Conservation (phyloP, 2,113 vertebrate species). For the Anoura caudifer region DNA sequence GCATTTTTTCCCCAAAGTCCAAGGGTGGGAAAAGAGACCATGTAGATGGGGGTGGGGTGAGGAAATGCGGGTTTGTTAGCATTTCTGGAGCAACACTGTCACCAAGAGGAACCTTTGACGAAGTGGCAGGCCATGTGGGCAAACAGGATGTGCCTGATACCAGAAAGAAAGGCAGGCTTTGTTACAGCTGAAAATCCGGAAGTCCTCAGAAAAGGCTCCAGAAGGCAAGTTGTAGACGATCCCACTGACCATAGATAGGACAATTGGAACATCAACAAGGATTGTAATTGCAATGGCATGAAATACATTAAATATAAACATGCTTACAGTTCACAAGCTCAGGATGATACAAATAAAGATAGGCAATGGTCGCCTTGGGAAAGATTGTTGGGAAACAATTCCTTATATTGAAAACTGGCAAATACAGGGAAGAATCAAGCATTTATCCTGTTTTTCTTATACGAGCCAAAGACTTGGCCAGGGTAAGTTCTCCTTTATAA, state of each 20-base stretch:
- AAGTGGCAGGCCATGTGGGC: background rate
- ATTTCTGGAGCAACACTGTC: conserved; percentile 58
- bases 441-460: background rate
- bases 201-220: background rate
- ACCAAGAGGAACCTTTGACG: conserved; percentile 12
- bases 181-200: background rate
- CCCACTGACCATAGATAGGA: background rate
- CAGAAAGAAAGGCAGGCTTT: background rate
- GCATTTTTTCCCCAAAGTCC: background rate
- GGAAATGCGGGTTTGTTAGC: background rate
- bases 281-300: background rate
- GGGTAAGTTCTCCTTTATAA: background rate
- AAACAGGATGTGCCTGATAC: background rate
- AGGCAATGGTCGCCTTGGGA: background rate
- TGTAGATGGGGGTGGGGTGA: background rate
- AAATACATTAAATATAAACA: background rate
- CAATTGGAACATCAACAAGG: background rate
- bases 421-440: background rate
- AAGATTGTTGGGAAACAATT: background rate
- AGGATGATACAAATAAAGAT: background rate
- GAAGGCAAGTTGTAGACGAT: background rate
- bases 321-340: background rate
- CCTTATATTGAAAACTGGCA: background rate
- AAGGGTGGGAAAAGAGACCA: background rate
- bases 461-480: background rate